Base-by-base conservation (phyloP, 2,888 invertebrate species). In the Pinctada fucata region DNA sequence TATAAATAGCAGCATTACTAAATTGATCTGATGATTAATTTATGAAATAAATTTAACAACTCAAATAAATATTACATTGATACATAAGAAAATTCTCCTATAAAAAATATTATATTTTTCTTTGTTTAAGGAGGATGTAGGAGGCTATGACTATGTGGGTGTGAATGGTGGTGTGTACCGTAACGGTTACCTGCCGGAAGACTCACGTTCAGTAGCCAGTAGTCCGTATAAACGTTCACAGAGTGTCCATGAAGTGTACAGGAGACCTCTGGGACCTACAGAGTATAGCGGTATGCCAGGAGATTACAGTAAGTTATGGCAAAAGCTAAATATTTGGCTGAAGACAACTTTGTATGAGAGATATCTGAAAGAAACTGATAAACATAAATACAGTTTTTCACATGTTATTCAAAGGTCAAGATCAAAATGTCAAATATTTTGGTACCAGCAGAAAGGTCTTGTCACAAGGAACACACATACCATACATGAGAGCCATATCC, bases 171-270 rank as follows among this genome's bases (percentile, higher is more conserved):
- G 82, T 48, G 58, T 81, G 72, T 81, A 83, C 82, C 66, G 78
- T 50, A 85, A 84, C 66, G 85, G 83, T 47, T 81, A 80, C 72
- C 69, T 84, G 10, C 79, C 83, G 49, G 77, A 83, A 66, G 85
- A 86, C 52, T 76, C 78, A 0, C 73, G 82, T 49, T 80, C 83
- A 16, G 51, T 83, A 64, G 83, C 77, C 51, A 83, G 83, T 71
- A 83, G 83, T 72, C 83, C 82, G 8, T 82, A 85, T 72, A 78
- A 79, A 72, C 66, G 85, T 72, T 84, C 85, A 69, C 77, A 80
- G 74, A 86, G 85, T 80, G 75, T 82, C 65, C 86, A 85, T 65
- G 86, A 85, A 72, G 64, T 85, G n/a, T 79, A 81, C 45, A 75
- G 84, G 13, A 75, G 64, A 58, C 80, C 80, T 45, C 72, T 52